Evolutionary conservation across 2,797 vertebrate species (phyloP).

Genomic region (Heteromormyrus szaboi): DNA sequence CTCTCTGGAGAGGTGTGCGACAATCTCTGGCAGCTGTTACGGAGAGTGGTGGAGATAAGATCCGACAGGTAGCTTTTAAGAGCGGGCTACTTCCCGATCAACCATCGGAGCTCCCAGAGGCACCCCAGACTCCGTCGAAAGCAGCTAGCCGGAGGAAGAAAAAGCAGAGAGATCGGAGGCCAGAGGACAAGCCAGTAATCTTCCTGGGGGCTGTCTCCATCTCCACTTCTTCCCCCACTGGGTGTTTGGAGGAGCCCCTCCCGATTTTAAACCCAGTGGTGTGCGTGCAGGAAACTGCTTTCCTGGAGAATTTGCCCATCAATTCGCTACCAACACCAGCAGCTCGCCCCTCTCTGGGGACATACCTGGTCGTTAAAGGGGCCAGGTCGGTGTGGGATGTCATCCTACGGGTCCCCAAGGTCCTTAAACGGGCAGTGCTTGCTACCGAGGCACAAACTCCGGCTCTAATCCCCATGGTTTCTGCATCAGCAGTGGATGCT

Average conservation of each 20-base stretch:
- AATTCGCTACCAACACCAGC: background rate
- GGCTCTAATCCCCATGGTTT: background rate
- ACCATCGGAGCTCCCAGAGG: background rate
- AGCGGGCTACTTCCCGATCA: too few species aligned
- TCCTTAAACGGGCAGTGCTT: background rate
- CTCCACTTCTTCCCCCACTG: background rate
- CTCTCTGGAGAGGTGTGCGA: too few species aligned
- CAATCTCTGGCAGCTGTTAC: too few species aligned
- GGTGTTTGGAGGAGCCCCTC: background rate
- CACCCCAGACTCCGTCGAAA: background rate
- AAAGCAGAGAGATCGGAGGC: background rate
- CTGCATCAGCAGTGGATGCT: background rate
- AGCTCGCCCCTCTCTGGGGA: background rate
- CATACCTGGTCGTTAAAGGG: background rate
- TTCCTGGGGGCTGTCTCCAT: background rate
- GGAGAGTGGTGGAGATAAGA: too few species aligned
- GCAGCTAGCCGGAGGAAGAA: background rate
- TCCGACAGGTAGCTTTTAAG: too few species aligned
- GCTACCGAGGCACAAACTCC: background rate
- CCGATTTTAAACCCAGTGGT: background rate
- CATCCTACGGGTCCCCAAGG: background rate
- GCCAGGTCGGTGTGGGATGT: background rate
- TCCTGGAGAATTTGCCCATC: background rate
- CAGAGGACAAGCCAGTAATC: background rate
- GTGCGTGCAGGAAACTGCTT: background rate